phyloP scores from a whole-genome alignment of 2,113 vertebrate species.

The Dasyurus viverrinus region DNA sequence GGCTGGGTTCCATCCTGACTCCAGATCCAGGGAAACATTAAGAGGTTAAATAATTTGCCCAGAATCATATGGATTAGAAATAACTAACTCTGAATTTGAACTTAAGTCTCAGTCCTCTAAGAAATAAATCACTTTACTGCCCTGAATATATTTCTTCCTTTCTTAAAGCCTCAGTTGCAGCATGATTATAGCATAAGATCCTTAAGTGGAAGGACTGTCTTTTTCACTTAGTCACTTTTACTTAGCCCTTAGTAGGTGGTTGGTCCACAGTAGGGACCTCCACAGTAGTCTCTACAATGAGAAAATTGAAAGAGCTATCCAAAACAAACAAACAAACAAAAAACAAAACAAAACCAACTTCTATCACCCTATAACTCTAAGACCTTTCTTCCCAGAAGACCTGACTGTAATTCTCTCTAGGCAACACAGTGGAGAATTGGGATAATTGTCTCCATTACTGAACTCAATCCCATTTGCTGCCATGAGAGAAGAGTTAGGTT shows the following conservation, averaged over 20 bases:
- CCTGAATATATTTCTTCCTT: neutral
- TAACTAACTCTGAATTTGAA: neutral
- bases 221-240: neutral
- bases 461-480: neutral
- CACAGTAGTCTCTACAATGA: neutral
- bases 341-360: no score
- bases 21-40: neutral
- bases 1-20: neutral
- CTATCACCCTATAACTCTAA: neutral
- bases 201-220: neutral
- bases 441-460: neutral
- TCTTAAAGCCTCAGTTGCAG: neutral
- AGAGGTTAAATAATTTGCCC: neutral
- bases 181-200: neutral
- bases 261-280: neutral
- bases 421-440: neutral
- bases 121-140: neutral
- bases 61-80: neutral
- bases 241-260: neutral
- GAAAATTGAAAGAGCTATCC: neutral
- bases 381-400: neutral
- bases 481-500: neutral
- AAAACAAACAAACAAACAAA: no score
- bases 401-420: neutral
- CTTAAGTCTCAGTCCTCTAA: neutral